Percentiles rank a stretch among this genome's conserved stretches.
Conservation (phyloP, 2,113 vertebrate genomes). For the Fregata magnificens region DNA sequence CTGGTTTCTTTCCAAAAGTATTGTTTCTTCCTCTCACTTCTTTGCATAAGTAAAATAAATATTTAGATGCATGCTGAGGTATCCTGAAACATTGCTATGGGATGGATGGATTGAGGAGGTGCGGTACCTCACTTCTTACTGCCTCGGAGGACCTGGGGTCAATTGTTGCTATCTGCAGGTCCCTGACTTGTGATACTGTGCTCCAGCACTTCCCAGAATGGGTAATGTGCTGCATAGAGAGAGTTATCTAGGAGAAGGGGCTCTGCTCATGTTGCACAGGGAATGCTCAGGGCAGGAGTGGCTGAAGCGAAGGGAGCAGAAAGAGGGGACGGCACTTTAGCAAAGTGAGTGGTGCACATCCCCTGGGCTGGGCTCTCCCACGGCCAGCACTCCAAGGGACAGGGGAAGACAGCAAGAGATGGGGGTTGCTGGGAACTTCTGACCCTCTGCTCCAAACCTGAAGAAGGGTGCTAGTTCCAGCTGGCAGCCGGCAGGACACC, state of each 20-base stretch:
- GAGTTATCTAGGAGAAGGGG: not conserved
- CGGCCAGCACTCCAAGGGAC: not conserved
- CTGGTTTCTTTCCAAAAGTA: not conserved
- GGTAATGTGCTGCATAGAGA: rapidly evolving
- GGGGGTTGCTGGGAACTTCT: not conserved
- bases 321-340: not conserved
- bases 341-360: not conserved
- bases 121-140: not conserved
- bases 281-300: not conserved
- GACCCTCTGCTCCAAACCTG: not conserved
- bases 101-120: not conserved
- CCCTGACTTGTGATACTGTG: not conserved
- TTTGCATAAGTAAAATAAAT: not conserved
- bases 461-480: not conserved
- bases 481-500: not conserved
- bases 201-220: not conserved
- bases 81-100: not conserved
- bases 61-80: not conserved
- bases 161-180: not conserved
- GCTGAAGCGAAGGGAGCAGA: not conserved
- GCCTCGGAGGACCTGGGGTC: not conserved
- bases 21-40: not conserved
- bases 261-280: not conserved
- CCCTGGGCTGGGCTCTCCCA: not conserved
- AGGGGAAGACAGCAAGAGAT: not conserved